These are phyloP conservation scores for Latrodectus geometricus DNA, from an alignment of 1,140 invertebrate species.

Conservation along the genomic window DNA sequence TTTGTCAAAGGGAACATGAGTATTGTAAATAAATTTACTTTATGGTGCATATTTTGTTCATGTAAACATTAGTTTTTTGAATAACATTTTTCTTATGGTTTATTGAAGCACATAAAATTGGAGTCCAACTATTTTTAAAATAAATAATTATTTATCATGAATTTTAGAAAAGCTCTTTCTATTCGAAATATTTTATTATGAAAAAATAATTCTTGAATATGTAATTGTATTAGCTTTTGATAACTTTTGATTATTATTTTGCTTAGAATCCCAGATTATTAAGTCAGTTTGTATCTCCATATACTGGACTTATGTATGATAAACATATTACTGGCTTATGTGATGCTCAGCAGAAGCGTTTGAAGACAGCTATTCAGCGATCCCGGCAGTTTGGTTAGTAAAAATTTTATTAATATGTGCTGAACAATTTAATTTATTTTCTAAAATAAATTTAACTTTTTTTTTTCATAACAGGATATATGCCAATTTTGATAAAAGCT, in stretches of 20 bases:
- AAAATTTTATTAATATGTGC: neutral
- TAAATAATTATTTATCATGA: too few species aligned
- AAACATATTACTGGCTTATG: slow-evolving; percentile 91
- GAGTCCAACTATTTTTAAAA: too few species aligned
- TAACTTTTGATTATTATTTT: too few species aligned
- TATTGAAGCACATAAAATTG: too few species aligned
- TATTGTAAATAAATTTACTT: too few species aligned
- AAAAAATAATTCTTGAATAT: neutral
- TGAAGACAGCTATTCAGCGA: slow-evolving; percentile 80
- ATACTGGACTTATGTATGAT: slow-evolving; percentile 90
- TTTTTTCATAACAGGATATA: slow-evolving; percentile 72
- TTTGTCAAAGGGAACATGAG: too few species aligned
- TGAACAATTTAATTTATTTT: neutral
- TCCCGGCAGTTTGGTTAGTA: slow-evolving; percentile 71
- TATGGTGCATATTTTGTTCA: too few species aligned
- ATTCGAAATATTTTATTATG: neutral
- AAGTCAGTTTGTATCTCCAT: slow-evolving; percentile 95
- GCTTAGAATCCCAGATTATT: slow-evolving; percentile 84
- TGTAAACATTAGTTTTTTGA: too few species aligned
- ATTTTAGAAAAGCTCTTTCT: too few species aligned
- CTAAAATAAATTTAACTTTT: slow-evolving; percentile 54
- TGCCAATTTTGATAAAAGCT: slow-evolving; percentile 83
- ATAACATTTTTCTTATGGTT: too few species aligned
- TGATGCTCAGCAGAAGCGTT: slow-evolving; percentile 77
- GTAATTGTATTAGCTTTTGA: neutral